Percentiles rank a stretch among this genome's conserved stretches.
phyloP scores from a whole-genome alignment of 1,140 invertebrate genomes.

The Zophobas atratus region DNA sequence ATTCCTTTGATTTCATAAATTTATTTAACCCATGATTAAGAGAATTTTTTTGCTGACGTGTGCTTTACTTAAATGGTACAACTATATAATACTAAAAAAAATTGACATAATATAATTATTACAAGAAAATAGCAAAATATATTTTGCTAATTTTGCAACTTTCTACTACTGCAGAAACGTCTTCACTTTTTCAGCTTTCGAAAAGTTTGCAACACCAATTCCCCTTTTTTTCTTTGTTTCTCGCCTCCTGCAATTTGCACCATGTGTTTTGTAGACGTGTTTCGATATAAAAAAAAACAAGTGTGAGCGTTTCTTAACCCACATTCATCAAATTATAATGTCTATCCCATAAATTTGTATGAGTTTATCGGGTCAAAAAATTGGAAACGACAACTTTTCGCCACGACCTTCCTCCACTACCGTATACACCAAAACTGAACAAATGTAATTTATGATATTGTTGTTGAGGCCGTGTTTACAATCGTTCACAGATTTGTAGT shows the following conservation, averaged over 20 bases:
- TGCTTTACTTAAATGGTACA: no score
- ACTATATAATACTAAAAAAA: no score
- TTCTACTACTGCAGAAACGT: no score
- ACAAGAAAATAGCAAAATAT: no score
- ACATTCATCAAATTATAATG: constrained; percentile 19
- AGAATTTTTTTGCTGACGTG: no score
- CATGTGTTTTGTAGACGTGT: background rate
- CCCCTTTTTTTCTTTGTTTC: no score
- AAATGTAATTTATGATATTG: constrained; percentile 3
- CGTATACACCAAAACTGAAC: background rate
- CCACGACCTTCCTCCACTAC: constrained; percentile 7
- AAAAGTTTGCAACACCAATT: no score
- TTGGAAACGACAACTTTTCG: constrained; percentile 18
- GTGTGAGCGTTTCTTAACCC: constrained; percentile 35
- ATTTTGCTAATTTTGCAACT: no score
- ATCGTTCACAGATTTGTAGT: constrained; percentile 7
- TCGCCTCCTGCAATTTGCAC: background rate
- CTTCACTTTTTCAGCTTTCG: no score
- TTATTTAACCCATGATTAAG: no score
- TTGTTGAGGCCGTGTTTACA: constrained; percentile 25
- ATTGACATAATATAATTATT: no score
- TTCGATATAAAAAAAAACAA: background rate
- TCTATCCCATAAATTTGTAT: constrained; percentile 29
- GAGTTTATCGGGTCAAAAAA: constrained; percentile 9
- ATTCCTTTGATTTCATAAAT: no score